Base-by-base conservation (phyloP, 2,888 invertebrate genomes). In the Physocephala rufipes region DNA sequence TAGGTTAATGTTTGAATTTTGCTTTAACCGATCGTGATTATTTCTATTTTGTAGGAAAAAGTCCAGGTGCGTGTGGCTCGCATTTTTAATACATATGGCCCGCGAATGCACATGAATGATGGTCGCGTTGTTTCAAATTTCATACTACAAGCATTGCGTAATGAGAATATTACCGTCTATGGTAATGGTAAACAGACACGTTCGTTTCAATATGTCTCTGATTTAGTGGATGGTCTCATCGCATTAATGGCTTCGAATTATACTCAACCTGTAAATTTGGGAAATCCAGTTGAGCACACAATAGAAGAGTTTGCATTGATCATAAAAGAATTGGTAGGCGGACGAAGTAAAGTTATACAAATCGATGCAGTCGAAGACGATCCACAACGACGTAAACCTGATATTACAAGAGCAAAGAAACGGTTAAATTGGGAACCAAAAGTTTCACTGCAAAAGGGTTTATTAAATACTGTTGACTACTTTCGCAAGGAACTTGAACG, bases 71-170 rank as follows among this genome's bases (percentile, higher is more conserved):
- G 99, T 67, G 97, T 99, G 12, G 99, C 99, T 1, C 89, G 99
- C 76, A 99, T 99, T 79, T 99, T 99, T 86, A 99, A 99, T 86
- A 99, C 99, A 0, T 99, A 96, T 83, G 99, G 99, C 0, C 99
- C 99, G 0, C 88, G 99, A 78, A 99, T 99, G 99, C 98, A 98
- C 82, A 96, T 96, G 90, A 96, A 97, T 75, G 99, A 99, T 86
- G 99, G 99, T 1, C 89, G 99, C 51, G 83, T 99, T 0, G 99
- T 99, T 1, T 98, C 98, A 16, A 99, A 99, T 88, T 99, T 99
- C 82, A 95, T 99, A 76, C 90, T 99, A 76, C 99, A 99, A 87
- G 96, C 98, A 0, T 87, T 99, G 71, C 95, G 97, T 83, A 95
- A 96, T 84, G 91, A 97, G 82, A 93, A 95, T 2, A 96, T 99